These are phyloP conservation scores for Panzeria rudis DNA, from an alignment of 2,888 invertebrate species.

Conservation along the genomic window DNA sequence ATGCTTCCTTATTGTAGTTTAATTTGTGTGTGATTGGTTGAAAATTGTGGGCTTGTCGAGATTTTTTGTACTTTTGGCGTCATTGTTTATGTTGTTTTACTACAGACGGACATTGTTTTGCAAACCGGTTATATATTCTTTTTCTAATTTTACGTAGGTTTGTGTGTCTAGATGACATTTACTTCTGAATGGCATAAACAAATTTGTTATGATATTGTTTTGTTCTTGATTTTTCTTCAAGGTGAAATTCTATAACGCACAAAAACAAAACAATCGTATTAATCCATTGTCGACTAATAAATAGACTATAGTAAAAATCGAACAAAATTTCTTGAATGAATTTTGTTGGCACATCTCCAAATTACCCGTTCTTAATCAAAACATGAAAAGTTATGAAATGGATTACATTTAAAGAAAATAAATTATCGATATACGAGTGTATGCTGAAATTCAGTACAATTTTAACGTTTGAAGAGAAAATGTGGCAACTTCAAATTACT, in stretches of 20 bases:
- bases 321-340: background rate
- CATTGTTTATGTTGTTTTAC: constrained; percentile 8
- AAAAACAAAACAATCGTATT: constrained; percentile 10
- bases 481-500: too few species aligned
- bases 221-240: constrained; percentile 43
- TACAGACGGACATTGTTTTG: constrained; percentile 26
- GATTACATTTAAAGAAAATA: too few species aligned
- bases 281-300: constrained; percentile 3
- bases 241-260: constrained; percentile 30
- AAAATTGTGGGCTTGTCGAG: constrained; percentile 77
- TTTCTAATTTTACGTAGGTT: background rate
- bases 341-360: background rate
- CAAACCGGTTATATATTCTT: background rate
- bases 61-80: constrained; percentile 40
- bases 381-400: too few species aligned
- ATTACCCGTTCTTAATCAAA: too few species aligned
- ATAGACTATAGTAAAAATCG: background rate
- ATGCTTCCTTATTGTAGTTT: constrained; percentile 60
- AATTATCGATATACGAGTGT: too few species aligned
- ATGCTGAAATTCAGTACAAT: too few species aligned
- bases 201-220: constrained; percentile 18
- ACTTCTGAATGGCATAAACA: constrained; percentile 11
- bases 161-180: constrained; percentile 5
- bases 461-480: too few species aligned
- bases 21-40: constrained; percentile 76